A percentile compares a stretch with the other conserved stretches of the same genome.
Conservation (phyloP, 2,797 vertebrate species). For the Melanogrammus aeglefinus region DNA sequence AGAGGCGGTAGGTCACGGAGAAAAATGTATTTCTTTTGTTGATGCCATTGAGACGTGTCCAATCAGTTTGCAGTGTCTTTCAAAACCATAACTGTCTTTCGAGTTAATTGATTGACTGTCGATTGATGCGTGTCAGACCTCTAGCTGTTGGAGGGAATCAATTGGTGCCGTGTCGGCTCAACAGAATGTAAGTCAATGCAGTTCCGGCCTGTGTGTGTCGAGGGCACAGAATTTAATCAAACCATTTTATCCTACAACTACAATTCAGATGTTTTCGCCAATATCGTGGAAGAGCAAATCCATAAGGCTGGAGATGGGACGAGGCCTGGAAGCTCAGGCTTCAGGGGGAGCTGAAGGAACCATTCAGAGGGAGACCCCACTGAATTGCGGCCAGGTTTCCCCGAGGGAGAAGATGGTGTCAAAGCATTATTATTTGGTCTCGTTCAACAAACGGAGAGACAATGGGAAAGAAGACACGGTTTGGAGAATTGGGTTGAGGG, state of each 20-base stretch:
- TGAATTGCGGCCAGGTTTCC: not conserved
- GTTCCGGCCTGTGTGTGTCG: slow-evolving; percentile 39
- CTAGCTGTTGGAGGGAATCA: slow-evolving; percentile 54
- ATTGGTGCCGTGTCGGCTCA: slow-evolving; percentile 46
- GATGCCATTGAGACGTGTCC: slow-evolving; percentile 40
- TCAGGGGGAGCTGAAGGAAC: not conserved
- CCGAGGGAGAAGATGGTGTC: not conserved
- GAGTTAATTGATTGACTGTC: slow-evolving; percentile 53
- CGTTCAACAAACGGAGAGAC: not conserved
- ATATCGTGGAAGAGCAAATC: slow-evolving; percentile 32
- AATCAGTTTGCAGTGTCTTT: slow-evolving; percentile 44
- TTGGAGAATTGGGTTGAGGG: not conserved
- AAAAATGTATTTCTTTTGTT: slow-evolving; percentile 33
- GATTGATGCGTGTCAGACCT: slow-evolving; percentile 39
- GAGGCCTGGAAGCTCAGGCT: not conserved
- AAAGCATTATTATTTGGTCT: not conserved
- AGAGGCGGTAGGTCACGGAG: slow-evolving; percentile 25
- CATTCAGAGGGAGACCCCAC: not conserved
- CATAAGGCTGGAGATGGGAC: slow-evolving; percentile 6
- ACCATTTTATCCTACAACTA: slow-evolving; percentile 35
- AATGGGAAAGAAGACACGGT: not conserved
- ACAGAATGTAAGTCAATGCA: slow-evolving; percentile 42
- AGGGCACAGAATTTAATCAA: slow-evolving; percentile 42
- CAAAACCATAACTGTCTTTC: slow-evolving; percentile 33
- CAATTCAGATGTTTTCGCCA: slow-evolving; percentile 35